A percentile compares a stretch with the other conserved stretches of the same genome.
Evolutionary conservation across 2,797 vertebrate species (phyloP).

Genomic region (Pangasius djambal): DNA sequence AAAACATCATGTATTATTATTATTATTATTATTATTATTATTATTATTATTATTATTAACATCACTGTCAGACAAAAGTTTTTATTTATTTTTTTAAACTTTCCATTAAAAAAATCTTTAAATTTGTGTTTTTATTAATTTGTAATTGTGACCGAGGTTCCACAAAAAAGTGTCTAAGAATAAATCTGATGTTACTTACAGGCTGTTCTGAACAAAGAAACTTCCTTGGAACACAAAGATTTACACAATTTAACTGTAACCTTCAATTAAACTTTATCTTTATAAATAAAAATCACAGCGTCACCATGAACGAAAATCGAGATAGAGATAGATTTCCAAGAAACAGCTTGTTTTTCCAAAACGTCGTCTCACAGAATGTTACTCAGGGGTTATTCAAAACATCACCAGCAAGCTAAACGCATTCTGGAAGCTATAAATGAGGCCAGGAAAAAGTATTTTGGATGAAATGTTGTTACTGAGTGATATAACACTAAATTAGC

Average conservation of each 20-base stretch:
- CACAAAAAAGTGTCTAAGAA: too few species aligned
- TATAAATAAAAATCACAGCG: not conserved
- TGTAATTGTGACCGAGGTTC: too few species aligned
- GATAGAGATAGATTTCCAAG: not conserved
- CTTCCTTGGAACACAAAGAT: not conserved
- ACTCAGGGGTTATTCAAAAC: not conserved
- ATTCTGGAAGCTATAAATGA: not conserved
- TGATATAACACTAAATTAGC: not conserved
- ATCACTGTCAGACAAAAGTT: too few species aligned
- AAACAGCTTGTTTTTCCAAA: too few species aligned
- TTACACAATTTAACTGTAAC: not conserved
- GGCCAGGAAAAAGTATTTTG: not conserved
- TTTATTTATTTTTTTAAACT: too few species aligned
- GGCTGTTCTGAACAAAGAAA: too few species aligned
- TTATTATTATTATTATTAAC: too few species aligned
- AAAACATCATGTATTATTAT: too few species aligned
- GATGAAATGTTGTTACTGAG: not conserved
- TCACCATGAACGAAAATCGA: not conserved
- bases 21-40: too few species aligned
- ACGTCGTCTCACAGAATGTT: not conserved
- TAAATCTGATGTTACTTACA: too few species aligned
- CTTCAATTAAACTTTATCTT: not conserved
- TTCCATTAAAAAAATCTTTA: too few species aligned
- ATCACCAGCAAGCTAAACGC: not conserved
- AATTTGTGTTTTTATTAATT: too few species aligned